Evolutionary conservation across 2,797 vertebrate genomes (phyloP).

Genomic region (Spinibarbus caldwelli): DNA sequence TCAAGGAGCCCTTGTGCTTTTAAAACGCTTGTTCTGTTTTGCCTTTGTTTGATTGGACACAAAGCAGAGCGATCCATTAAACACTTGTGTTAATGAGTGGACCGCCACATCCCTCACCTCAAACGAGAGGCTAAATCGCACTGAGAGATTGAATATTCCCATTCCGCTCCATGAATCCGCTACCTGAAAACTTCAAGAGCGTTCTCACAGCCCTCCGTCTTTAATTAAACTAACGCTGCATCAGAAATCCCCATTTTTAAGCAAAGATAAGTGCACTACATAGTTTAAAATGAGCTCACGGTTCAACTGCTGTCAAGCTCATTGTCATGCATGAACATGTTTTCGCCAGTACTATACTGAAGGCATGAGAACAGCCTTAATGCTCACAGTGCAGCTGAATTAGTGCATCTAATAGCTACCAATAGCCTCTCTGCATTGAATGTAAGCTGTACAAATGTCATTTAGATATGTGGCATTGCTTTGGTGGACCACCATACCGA

Average conservation of each 20-base stretch:
- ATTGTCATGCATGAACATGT: background rate
- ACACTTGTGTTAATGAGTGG: constrained; percentile 45
- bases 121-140: constrained; percentile 1
- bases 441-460: constrained; percentile 8
- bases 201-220: background rate
- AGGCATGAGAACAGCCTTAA: background rate
- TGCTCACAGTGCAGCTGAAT: constrained; percentile 27
- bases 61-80: constrained; percentile 47
- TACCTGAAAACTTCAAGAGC: constrained; percentile 13
- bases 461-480: constrained; percentile 38
- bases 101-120: constrained; percentile 33
- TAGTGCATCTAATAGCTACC: constrained; percentile 10
- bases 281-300: constrained; percentile 8
- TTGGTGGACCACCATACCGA: constrained; percentile 46
- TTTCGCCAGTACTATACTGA: background rate
- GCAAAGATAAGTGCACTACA: background rate
- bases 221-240: constrained; percentile 14
- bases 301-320: constrained; percentile 1
- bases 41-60: constrained; percentile 45
- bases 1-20: constrained; percentile 42
- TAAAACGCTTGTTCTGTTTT: constrained; percentile 37
- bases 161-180: constrained; percentile 24
- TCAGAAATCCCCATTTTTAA: constrained; percentile 4
- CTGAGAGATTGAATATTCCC: constrained; percentile 2
- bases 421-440: constrained; percentile 18